These are phyloP conservation scores for Lucifuga dentata DNA, from an alignment of 2,113 vertebrate genomes.

Conservation along the genomic window DNA sequence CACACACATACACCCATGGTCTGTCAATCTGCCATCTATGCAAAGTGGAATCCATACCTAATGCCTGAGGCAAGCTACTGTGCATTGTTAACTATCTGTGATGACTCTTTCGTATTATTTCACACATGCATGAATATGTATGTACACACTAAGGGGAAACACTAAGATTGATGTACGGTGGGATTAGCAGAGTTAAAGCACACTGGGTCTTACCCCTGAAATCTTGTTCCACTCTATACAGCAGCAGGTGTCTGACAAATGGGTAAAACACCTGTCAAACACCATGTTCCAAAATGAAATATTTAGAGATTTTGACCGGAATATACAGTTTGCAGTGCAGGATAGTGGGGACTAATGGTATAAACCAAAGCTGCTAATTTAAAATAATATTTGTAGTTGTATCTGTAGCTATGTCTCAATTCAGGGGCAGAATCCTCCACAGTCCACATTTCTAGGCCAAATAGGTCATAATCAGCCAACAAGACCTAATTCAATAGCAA, in stretches of 20 bases:
- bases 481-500: no score
- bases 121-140: slow-evolving; percentile 3
- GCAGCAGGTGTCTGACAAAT: slow-evolving; percentile 15
- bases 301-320: neutral
- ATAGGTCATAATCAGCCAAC: no score
- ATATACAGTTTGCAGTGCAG: no score
- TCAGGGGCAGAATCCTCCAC: no score
- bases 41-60: slow-evolving; percentile 38
- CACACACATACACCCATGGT: slow-evolving; percentile 1
- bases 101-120: slow-evolving; percentile 37
- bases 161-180: slow-evolving; percentile 32
- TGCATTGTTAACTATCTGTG: slow-evolving; percentile 26
- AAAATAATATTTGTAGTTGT: no score
- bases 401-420: no score
- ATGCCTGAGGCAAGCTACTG: slow-evolving; percentile 65
- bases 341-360: no score
- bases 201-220: slow-evolving; percentile 26
- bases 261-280: slow-evolving; percentile 7
- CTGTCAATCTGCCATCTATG: slow-evolving; percentile 43
- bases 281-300: slow-evolving; percentile 25
- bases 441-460: no score
- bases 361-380: no score
- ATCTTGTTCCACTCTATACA: slow-evolving; percentile 34
- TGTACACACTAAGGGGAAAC: neutral
- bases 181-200: slow-evolving; percentile 21